Conservation (phyloP, 2,113 vertebrate species). For the Hipposideros armiger region DNA sequence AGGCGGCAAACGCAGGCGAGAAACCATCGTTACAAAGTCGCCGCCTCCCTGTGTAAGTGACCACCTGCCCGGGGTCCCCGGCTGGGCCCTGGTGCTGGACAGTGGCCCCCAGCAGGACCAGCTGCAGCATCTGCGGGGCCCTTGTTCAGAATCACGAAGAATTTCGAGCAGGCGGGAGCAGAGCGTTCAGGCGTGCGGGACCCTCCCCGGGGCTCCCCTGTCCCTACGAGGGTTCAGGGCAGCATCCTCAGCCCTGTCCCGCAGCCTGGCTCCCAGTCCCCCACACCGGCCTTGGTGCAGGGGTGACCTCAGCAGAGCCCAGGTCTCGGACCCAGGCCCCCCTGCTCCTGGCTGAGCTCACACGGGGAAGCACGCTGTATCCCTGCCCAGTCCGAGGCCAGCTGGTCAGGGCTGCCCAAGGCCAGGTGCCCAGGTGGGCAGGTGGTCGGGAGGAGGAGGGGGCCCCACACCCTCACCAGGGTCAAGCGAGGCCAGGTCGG, state of each 20-base stretch:
- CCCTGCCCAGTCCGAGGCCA: background rate
- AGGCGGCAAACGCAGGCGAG: background rate
- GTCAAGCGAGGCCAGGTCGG: background rate
- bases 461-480: background rate
- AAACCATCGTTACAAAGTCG: background rate
- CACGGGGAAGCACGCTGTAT: accelerated
- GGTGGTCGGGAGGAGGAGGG: background rate
- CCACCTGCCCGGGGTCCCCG: accelerated
- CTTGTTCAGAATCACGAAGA: background rate
- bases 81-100: background rate
- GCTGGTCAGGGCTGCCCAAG: background rate
- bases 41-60: accelerated
- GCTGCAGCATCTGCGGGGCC: background rate
- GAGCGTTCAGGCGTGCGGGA: accelerated
- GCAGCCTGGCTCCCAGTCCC: background rate
- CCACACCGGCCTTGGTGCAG: background rate
- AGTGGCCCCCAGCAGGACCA: accelerated
- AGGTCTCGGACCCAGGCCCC: background rate
- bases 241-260: accelerated
- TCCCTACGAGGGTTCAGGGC: accelerated
- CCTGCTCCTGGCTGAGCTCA: background rate
- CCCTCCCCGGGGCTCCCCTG: background rate
- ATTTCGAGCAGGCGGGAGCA: accelerated
- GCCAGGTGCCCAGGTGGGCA: background rate
- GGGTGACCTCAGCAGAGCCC: background rate